These are phyloP conservation scores for Amblyopsis rosae DNA, from an alignment of 2,113 vertebrate species.

Conservation along the genomic window DNA sequence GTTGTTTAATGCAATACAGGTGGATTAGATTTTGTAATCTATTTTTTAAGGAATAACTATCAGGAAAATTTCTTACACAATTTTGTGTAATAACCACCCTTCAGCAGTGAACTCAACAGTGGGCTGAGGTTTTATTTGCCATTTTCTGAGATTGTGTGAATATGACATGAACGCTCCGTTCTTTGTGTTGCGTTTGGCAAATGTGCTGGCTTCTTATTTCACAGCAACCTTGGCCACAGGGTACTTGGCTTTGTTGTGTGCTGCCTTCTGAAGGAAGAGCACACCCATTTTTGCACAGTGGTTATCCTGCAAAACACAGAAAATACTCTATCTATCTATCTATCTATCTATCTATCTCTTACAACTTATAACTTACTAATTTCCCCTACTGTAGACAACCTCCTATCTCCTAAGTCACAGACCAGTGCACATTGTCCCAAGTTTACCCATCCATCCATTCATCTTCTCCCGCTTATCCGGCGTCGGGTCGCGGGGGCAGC, in stretches of 20 bases:
- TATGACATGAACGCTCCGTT: constrained; percentile 28
- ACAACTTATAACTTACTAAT: constrained; percentile 58
- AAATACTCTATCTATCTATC: constrained; percentile 46
- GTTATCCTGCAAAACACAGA: constrained; percentile 58
- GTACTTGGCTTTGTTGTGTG: constrained; percentile 68
- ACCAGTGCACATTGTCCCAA: constrained; percentile 23
- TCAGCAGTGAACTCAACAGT: constrained; percentile 16
- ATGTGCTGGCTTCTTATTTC: constrained; percentile 61
- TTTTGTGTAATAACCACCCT: constrained; percentile 15
- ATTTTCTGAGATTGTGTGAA: constrained; percentile 35
- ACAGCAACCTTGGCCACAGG: constrained; percentile 57
- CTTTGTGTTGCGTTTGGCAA: constrained; percentile 62
- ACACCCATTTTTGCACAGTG: constrained; percentile 72
- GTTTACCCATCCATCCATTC: constrained; percentile 2
- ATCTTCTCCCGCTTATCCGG: no score
- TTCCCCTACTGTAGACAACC: constrained; percentile 21
- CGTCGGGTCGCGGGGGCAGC: no score
- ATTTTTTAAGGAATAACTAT: background rate
- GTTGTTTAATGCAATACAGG: background rate
- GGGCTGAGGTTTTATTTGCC: constrained; percentile 48
- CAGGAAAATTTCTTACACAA: background rate
- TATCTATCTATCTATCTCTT: background rate
- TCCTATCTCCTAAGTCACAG: constrained; percentile 55
- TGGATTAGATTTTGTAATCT: background rate
- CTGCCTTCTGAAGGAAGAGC: constrained; percentile 55